Percentiles rank a stretch among this genome's conserved stretches.
phyloP scores from a whole-genome alignment of 2,113 vertebrate genomes.

The Ranitomeya imitator region DNA sequence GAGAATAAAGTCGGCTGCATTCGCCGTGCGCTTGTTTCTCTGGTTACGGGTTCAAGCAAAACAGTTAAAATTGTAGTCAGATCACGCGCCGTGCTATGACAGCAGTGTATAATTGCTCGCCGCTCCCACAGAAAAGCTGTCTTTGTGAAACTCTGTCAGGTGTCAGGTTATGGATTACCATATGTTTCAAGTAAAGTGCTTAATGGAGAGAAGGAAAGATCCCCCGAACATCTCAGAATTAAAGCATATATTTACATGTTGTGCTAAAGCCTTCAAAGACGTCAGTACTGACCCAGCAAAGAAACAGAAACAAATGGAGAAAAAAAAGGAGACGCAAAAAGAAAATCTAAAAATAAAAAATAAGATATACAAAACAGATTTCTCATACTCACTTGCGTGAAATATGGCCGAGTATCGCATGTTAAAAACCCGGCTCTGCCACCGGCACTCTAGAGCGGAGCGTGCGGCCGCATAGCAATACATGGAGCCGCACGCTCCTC shows the following conservation, averaged over 20 bases:
- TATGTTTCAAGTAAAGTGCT: constrained; percentile 12
- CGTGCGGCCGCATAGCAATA: too few relatives aligned
- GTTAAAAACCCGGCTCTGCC: too few relatives aligned
- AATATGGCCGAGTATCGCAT: too few relatives aligned
- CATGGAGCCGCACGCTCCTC: too few relatives aligned
- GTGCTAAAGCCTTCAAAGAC: neutral
- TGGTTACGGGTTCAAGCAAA: constrained; percentile 63
- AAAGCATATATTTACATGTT: neutral
- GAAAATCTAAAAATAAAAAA: neutral
- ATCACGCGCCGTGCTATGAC: constrained; percentile 61
- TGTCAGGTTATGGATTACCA: constrained; percentile 45
- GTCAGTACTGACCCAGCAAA: neutral
- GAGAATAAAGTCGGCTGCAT: constrained; percentile 59
- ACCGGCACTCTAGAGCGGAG: too few relatives aligned
- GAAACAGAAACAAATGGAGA: neutral
- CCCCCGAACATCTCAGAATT: neutral
- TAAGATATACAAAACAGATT: neutral
- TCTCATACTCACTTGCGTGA: too few relatives aligned
- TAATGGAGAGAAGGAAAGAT: constrained; percentile 22
- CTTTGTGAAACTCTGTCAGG: constrained; percentile 59
- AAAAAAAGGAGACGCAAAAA: neutral
- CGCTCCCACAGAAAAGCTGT: constrained; percentile 63
- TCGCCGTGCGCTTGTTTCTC: constrained; percentile 64
- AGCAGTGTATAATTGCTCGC: constrained; percentile 61
- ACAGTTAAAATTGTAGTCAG: constrained; percentile 64